Base-by-base conservation (phyloP, 2,113 vertebrate species). In the Eleginops maclovinus region DNA sequence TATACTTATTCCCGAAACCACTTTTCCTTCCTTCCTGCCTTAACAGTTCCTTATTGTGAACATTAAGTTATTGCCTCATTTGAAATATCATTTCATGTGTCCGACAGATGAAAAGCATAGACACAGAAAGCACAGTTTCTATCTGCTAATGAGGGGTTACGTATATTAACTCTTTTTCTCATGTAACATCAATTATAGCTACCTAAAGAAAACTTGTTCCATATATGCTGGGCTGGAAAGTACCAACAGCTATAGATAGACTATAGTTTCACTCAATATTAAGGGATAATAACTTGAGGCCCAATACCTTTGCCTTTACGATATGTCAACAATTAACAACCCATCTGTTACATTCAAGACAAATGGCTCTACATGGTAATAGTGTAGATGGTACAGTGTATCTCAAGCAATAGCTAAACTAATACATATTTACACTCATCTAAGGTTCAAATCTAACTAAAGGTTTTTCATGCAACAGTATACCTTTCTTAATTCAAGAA, bases 21-120 rank as follows among this genome's bases (percentile, higher is more conserved):
- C 13, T 46, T 47, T 67, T 58, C 53, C 26, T 63, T 58, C 58
- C 55, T 75, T 58, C 15, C 56, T 74, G 72, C 15, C 49, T 40
- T 70, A 83, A 74, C n/a, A 56, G 54, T 3, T 40, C 9, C 2
- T 54, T 75, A 75, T 74, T 63, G 11, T 24, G 40, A 87, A 64
- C 44, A 70, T 68, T 0, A 61, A 69, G 67, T 64, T 51, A 68
- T 21, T 49, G 40, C 59, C 24, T 50, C n/a, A n/a, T n/a, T n/a
- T 46, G 71, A 86, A 21, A 64, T 72, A 74, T 60, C 21, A 74
- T 83, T 80, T 75, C 67, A 84, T 72, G 64, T 72, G 79, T 83
- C 58, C 53, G 31, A 62, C 74, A 83, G 74, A 89, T 77, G 75
- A 85, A 71, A 22, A 68, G 43, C 44, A 9, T 11, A 17, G 49